Conservation (phyloP, 2,113 vertebrate species). For the Ciconia maguari region DNA sequence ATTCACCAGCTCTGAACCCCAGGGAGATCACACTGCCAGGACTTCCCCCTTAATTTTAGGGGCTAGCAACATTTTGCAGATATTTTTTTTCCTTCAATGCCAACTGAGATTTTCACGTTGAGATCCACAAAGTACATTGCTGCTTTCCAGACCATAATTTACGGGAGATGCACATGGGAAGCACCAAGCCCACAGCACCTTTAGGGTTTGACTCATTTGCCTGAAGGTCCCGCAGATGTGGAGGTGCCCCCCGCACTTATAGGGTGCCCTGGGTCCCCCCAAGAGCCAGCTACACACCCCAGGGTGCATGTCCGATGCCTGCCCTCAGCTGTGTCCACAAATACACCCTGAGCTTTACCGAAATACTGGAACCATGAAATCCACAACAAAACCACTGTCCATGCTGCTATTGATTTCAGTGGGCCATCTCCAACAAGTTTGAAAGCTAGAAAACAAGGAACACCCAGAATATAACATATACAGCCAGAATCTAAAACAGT, state of each 20-base stretch:
- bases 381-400: not conserved
- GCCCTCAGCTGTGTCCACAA: not conserved
- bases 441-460: not conserved
- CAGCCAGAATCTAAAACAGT: not conserved
- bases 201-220: not conserved
- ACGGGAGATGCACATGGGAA: not conserved
- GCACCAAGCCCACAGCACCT: not conserved
- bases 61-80: too few species aligned
- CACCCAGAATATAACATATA: not conserved
- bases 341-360: not conserved
- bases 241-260: rapidly evolving
- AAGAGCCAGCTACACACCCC: not conserved
- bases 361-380: not conserved
- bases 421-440: not conserved
- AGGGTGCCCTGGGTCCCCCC: not conserved
- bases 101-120: not conserved
- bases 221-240: rapidly evolving
- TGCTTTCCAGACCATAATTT: not conserved
- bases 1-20: not conserved
- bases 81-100: not conserved
- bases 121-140: not conserved
- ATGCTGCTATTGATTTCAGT: not conserved
- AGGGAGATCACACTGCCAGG: not conserved
- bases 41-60: not conserved
- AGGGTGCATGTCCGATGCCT: rapidly evolving